A percentile compares a stretch with the other conserved stretches of the same genome.
Evolutionary conservation across 2,797 vertebrate species (phyloP).

Genomic region (Austrolebias charrua): DNA sequence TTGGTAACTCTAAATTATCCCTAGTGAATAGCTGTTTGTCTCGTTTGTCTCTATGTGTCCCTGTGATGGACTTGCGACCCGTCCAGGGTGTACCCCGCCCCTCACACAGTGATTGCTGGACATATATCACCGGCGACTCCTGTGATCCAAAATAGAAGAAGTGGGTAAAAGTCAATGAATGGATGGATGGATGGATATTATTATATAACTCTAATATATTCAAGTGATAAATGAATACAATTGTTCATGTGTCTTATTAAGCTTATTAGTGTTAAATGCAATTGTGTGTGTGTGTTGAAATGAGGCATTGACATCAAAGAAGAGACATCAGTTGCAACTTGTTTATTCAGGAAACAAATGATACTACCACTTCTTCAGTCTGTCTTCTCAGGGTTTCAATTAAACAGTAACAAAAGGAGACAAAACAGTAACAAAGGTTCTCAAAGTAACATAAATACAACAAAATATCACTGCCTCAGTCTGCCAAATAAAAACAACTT

Average conservation of each 20-base stretch:
- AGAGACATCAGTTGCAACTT: slow-evolving; percentile 70
- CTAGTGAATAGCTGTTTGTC: too few species aligned
- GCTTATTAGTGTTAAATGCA: background rate
- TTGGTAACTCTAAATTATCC: too few species aligned
- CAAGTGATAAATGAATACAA: background rate
- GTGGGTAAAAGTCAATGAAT: too few species aligned
- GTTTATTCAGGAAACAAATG: slow-evolving; percentile 83
- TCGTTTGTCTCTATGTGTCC: too few species aligned
- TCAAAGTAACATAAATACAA: slow-evolving; percentile 80
- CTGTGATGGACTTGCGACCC: too few species aligned
- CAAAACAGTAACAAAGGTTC: slow-evolving; percentile 68
- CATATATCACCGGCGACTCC: too few species aligned
- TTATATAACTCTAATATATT: background rate
- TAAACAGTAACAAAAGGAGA: slow-evolving; percentile 77
- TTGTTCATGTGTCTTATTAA: background rate
- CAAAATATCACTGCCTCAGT: slow-evolving; percentile 59
- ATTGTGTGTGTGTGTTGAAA: background rate
- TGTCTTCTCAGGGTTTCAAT: slow-evolving; percentile 74
- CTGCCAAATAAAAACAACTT: slow-evolving; percentile 41
- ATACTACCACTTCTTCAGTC: slow-evolving; percentile 72
- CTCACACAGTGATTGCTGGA: too few species aligned
- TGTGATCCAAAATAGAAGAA: too few species aligned
- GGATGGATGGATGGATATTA: too few species aligned
- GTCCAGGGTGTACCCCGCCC: too few species aligned
- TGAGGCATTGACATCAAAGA: slow-evolving; percentile 6